Conservation (phyloP, 53 echinoderm and acorn worm species). For the Holothuria leucospilota region DNA sequence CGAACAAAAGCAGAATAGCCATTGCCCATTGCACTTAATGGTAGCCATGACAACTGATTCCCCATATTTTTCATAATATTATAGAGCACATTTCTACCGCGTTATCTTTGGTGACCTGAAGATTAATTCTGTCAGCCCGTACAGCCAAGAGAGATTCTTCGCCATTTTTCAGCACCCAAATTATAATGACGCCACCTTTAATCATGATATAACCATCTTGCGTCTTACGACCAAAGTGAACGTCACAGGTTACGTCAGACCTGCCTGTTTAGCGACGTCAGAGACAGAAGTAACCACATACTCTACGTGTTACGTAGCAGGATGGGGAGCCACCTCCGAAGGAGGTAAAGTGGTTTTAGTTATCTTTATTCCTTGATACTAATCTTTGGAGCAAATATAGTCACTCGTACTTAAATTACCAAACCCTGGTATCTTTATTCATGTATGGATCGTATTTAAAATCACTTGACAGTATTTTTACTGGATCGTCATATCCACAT, state of each 20-base stretch:
- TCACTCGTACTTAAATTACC: no score
- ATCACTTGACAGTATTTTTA: no score
- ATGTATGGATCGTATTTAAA: no score
- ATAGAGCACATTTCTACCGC: slow-evolving; percentile 16
- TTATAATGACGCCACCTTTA: background rate
- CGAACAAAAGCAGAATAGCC: no score
- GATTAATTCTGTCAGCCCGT: background rate
- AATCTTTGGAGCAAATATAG: no score
- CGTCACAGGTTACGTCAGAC: slow-evolving; percentile 67
- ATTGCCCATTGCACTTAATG: no score
- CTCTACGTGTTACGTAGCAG: slow-evolving; percentile 51
- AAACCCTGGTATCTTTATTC: no score
- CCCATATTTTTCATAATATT: background rate
- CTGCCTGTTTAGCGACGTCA: slow-evolving; percentile 71
- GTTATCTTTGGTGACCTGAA: slow-evolving; percentile 17
- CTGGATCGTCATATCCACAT: no score
- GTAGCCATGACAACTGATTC: background rate
- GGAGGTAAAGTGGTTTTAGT: slow-evolving; percentile 28
- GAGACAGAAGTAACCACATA: slow-evolving; percentile 62
- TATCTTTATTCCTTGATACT: no score
- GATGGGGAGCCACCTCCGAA: slow-evolving; percentile 67
- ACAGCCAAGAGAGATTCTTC: background rate
- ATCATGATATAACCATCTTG: slow-evolving; percentile 78
- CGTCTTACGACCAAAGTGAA: slow-evolving; percentile 52
- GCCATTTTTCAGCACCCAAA: slow-evolving; percentile 19